phyloP scores from a whole-genome alignment of 2,113 vertebrate species.

The Acrocephalus arundinaceus region DNA sequence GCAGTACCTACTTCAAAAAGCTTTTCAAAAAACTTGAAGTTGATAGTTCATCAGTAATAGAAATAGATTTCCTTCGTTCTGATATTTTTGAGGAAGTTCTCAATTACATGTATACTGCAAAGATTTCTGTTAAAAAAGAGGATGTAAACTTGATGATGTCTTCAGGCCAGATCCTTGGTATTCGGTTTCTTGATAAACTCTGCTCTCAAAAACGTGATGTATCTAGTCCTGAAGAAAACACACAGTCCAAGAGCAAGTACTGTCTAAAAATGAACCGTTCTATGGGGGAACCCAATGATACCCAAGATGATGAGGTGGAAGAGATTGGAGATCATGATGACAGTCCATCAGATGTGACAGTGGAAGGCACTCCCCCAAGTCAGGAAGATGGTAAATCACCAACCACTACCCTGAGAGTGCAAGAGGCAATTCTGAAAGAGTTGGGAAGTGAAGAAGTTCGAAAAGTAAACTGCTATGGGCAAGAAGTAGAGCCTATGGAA shows the following conservation, averaged over 20 bases:
- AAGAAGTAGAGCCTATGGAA: constrained; percentile 95
- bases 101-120: constrained; percentile 98
- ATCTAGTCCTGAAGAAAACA: constrained; percentile 86
- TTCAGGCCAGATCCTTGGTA: constrained; percentile 95
- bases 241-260: constrained; percentile 83
- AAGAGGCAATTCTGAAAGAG: constrained; percentile 96
- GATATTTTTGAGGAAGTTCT: constrained; percentile 97
- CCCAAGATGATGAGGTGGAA: constrained; percentile 86
- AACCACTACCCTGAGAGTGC: constrained; percentile 85
- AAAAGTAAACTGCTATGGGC: constrained; percentile 96
- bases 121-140: constrained; percentile 94
- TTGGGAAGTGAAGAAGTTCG: constrained; percentile 94
- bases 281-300: constrained; percentile 78
- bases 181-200: constrained; percentile 96
- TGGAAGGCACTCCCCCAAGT: constrained; percentile 83
- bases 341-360: constrained; percentile 82
- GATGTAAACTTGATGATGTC: constrained; percentile 99
- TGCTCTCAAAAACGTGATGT: constrained; percentile 96
- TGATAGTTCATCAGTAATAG: constrained; percentile 94
- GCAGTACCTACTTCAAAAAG: constrained; percentile 97
- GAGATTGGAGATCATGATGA: constrained; percentile 94
- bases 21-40: constrained; percentile 96
- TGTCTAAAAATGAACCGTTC: constrained; percentile 85
- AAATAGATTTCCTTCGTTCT: constrained; percentile 94
- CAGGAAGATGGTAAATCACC: constrained; percentile 87